Evolutionary conservation across 2,888 invertebrate species (phyloP), one percentile per base, ranked within the genome.

Genomic region (Cheiracanthium punctorium): DNA sequence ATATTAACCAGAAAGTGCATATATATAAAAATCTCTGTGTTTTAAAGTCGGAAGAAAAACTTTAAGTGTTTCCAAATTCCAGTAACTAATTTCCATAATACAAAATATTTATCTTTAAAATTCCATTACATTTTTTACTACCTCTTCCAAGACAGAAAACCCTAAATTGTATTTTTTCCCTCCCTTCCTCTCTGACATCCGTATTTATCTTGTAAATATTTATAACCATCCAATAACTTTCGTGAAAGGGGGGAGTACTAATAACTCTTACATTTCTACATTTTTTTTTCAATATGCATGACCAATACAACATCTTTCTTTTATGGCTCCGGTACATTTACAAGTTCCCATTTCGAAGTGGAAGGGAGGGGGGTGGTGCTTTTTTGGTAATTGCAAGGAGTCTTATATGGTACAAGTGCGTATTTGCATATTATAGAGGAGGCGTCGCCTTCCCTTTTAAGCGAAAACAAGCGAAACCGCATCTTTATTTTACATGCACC

Each of bases 381-480:
- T 28, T n/a, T 33, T 65, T 37, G 10, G 74, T 84, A 84, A 84
- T 84, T 84, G 79, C 84, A 52, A 79, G 37, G n/a, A n/a, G 20
- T 41, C 43, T 43, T 17, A 24, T 41, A 52, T 29, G 30, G 24
- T 28, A 33, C n/a, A 41, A 71, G 17, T 52, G 43, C 17, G 17
- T 69, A 84, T 84, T 84, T 79, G 84, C 84, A 84, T 84, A 82
- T 76, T 76, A 76, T 76, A 79, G n/a, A n/a, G 67, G 79, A 79
- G 32, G 65, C 48, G 73, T n/a, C 58, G 37, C 48, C 52, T 69
- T 69, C 69, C 73, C 76, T 74, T 76, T 76, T 70, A n/a, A 69
- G 58, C 67, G 79, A 58, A 73, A 77, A 84, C 67, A 84, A 71
- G 41, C 20, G 67, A 32, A 33, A 4, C 37, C 32, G 24, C 28